Percentiles rank a stretch among this genome's conserved stretches.
Conservation (phyloP, 2,888 invertebrate species). For the Ectemnius continuus region DNA sequence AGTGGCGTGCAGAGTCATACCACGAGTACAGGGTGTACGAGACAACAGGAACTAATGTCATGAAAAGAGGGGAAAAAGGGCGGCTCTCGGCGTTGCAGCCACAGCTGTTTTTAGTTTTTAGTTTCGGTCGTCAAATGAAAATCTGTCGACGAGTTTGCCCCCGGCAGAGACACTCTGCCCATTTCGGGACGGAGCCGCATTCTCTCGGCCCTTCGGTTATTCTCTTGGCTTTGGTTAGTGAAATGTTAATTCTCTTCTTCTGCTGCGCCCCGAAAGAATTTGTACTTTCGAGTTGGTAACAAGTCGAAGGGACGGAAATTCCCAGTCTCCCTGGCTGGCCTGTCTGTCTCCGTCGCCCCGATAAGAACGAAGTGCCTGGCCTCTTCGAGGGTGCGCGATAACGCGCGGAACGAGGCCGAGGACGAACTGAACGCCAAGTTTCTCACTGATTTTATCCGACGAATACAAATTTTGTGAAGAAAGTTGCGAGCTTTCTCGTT, state of each 20-base stretch:
- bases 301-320: background rate
- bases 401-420: constrained; percentile 2
- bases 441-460: constrained; percentile 21
- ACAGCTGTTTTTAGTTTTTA: constrained; percentile 18
- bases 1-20: no score
- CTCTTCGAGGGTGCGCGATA: background rate
- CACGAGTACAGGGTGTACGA: background rate
- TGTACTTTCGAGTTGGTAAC: constrained; percentile 37
- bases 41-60: background rate
- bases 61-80: constrained; percentile 23
- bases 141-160: constrained; percentile 22
- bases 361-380: background rate
- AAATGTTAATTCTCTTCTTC: constrained; percentile 45
- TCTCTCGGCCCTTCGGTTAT: constrained; percentile 14
- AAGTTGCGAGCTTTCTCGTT: constrained; percentile 20
- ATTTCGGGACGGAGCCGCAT: constrained; percentile 38
- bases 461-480: constrained; percentile 19
- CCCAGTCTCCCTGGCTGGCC: constrained; percentile 10
- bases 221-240: background rate
- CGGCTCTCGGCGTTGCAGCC: constrained; percentile 8
- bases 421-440: constrained; percentile 16
- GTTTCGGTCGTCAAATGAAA: constrained; percentile 35
- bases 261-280: constrained; percentile 42
- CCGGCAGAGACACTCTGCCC: constrained; percentile 18
- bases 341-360: no score